Evolutionary conservation across 2,113 vertebrate genomes (phyloP).

Genomic region (Crocuta crocuta): DNA sequence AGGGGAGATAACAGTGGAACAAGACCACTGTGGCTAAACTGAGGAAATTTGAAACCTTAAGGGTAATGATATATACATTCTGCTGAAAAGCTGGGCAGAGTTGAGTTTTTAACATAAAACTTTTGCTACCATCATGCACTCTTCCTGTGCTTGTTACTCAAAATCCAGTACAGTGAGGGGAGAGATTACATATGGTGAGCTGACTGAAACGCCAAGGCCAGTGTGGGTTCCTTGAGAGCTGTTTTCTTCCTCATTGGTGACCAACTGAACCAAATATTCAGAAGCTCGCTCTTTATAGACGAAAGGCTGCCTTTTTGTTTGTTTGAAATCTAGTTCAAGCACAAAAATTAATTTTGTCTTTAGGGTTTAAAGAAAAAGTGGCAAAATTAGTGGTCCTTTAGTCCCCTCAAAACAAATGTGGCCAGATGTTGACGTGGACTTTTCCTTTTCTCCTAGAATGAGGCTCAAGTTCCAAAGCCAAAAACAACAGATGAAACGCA

Average conservation of each 20-base stretch:
- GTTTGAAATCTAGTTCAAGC: neutral
- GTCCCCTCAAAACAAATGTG: neutral
- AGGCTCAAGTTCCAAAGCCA: neutral
- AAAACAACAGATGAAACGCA: neutral
- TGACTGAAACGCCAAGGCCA: neutral
- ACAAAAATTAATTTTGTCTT: neutral
- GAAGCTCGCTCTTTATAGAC: neutral
- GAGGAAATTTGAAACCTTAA: neutral
- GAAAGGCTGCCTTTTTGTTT: neutral
- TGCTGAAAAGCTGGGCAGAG: neutral
- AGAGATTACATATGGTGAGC: neutral
- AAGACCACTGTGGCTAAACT: neutral
- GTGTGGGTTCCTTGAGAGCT: neutral
- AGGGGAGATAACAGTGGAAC: neutral
- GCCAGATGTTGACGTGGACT: neutral
- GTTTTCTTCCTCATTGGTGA: neutral
- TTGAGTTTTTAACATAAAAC: neutral
- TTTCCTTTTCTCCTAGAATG: neutral
- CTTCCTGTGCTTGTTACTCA: neutral
- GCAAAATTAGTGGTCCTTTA: neutral
- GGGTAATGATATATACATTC: neutral
- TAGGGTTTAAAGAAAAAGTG: neutral
- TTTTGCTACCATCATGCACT: neutral
- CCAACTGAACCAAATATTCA: neutral
- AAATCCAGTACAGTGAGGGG: neutral